Evolutionary conservation across 2,888 invertebrate genomes (phyloP).

Genomic region (Acanthoscelides obtectus): DNA sequence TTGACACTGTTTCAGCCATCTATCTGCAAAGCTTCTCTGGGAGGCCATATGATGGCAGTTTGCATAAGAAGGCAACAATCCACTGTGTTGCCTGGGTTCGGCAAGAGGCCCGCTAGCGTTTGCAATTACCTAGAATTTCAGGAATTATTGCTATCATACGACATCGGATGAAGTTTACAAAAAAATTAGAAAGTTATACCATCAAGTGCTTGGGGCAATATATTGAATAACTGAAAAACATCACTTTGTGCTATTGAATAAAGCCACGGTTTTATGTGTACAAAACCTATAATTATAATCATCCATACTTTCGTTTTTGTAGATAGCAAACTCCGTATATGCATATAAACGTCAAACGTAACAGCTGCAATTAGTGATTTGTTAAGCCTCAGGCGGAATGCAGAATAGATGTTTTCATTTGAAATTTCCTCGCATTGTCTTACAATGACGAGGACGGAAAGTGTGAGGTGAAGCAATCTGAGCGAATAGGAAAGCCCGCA

Average conservation of each 20-base stretch:
- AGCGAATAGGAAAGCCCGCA: not conserved
- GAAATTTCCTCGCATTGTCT: not conserved
- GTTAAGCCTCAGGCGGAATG: not conserved
- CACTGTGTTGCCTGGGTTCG: too few species aligned
- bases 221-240: too few species aligned
- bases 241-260: not conserved
- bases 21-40: too few species aligned
- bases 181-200: too few species aligned
- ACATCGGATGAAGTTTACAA: too few species aligned
- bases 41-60: too few species aligned
- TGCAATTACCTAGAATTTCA: too few species aligned
- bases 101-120: too few species aligned
- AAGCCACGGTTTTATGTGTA: not conserved
- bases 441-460: not conserved
- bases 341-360: not conserved
- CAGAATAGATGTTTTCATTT: not conserved
- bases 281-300: not conserved
- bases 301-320: not conserved
- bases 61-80: too few species aligned
- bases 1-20: too few species aligned
- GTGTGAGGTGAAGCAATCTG: not conserved
- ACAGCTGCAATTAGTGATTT: not conserved
- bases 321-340: not conserved
- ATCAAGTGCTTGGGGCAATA: too few species aligned
- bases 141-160: too few species aligned